phyloP scores from a whole-genome alignment of 35 echinoderm and acorn worm genomes.

The Apostichopus californicus region DNA sequence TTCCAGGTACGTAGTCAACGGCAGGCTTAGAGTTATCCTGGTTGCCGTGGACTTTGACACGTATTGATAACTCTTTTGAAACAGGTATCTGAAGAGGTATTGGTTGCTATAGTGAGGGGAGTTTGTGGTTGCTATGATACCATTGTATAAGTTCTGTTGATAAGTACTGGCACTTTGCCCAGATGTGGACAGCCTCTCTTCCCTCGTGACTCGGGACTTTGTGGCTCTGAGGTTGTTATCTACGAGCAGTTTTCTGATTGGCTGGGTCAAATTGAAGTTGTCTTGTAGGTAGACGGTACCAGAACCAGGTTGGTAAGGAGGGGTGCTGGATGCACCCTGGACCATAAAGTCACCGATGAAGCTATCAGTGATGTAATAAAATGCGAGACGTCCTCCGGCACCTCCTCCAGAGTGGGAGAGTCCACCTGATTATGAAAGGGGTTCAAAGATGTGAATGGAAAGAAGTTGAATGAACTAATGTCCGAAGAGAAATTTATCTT shows the following conservation, averaged over 20 bases:
- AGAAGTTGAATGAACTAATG: not conserved
- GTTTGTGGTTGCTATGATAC: slow-evolving; percentile 53
- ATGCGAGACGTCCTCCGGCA: slow-evolving; percentile 73
- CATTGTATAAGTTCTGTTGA: slow-evolving; percentile 69
- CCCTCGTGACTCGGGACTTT: slow-evolving; percentile 1
- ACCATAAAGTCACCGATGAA: slow-evolving; percentile 70
- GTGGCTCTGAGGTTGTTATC: slow-evolving; percentile 58
- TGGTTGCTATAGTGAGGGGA: slow-evolving; percentile 37
- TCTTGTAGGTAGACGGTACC: slow-evolving; percentile 79
- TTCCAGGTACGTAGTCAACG: slow-evolving; percentile 51
- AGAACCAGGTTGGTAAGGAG: slow-evolving; percentile 47
- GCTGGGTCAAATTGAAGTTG: slow-evolving; percentile 26
- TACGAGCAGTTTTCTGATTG: slow-evolving; percentile 58
- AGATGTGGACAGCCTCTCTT: slow-evolving; percentile 43
- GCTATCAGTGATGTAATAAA: slow-evolving; percentile 75
- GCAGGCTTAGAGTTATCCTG: slow-evolving; percentile 57
- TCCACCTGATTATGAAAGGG: not conserved
- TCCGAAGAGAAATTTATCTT: no score
- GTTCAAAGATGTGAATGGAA: not conserved
- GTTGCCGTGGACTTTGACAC: not conserved
- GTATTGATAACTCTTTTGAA: slow-evolving; percentile 9
- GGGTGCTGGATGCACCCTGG: slow-evolving; percentile 57
- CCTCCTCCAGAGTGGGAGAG: slow-evolving; percentile 63
- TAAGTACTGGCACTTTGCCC: not conserved
- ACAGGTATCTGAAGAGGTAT: slow-evolving; percentile 23